Conservation (phyloP, 2,797 vertebrate species). For the Danionella dracula region DNA sequence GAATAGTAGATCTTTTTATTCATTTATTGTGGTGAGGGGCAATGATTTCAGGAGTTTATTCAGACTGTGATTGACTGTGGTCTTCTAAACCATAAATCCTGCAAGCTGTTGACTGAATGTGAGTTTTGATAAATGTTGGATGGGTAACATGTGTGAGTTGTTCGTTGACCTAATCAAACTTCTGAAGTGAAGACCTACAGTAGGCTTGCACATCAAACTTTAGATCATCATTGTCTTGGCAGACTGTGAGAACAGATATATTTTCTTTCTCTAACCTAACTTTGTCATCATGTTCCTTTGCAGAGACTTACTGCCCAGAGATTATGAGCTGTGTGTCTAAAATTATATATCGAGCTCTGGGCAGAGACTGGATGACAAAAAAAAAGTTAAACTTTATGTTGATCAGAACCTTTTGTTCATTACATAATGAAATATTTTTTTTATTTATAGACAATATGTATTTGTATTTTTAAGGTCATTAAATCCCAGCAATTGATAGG, state of each 20-base stretch:
- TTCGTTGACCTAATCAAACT: constrained; percentile 22
- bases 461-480: too few relatives aligned
- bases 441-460: too few relatives aligned
- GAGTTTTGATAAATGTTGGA: constrained; percentile 8
- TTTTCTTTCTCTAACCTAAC: constrained; percentile 1
- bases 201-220: constrained; percentile 3
- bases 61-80: neutral
- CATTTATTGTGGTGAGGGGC: too few relatives aligned
- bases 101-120: constrained; percentile 14
- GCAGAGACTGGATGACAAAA: too few relatives aligned
- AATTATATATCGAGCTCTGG: neutral
- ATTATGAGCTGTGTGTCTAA: neutral
- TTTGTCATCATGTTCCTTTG: neutral
- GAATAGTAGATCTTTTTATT: too few relatives aligned
- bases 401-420: too few relatives aligned
- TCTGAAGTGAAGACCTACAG: constrained; percentile 2
- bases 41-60: neutral
- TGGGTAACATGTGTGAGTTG: neutral
- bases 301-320: neutral
- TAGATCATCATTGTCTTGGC: constrained; percentile 8
- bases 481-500: too few relatives aligned
- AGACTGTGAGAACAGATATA: neutral
- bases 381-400: too few relatives aligned
- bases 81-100: neutral
- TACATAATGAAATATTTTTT: too few relatives aligned